Evolutionary conservation across 2,888 invertebrate species (phyloP).

Genomic region (Melanostoma mellinum): DNA sequence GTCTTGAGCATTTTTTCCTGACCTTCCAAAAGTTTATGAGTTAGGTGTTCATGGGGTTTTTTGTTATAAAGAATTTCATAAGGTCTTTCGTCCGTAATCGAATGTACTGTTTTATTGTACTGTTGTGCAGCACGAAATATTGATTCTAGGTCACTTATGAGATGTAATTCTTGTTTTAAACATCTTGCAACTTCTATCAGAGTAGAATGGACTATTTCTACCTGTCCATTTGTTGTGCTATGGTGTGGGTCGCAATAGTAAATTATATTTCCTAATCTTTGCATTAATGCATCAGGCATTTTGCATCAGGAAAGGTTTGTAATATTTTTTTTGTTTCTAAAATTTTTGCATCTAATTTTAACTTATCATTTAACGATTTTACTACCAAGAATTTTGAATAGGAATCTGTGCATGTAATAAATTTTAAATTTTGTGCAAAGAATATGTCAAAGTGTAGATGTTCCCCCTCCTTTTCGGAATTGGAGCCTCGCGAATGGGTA

Average conservation of each 20-base stretch:
- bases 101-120: constrained; percentile 19
- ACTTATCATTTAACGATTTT: neutral
- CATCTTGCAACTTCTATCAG: neutral
- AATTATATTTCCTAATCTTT: too few species aligned
- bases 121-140: constrained; percentile 4
- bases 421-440: constrained; percentile 5
- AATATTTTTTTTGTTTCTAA: neutral
- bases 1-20: constrained; percentile 10
- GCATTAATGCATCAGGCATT: neutral
- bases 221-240: constrained; percentile 1
- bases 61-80: constrained; percentile 11
- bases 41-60: neutral
- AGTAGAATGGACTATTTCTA: neutral
- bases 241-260: neutral
- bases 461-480: constrained; percentile 8
- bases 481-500: constrained; percentile 12
- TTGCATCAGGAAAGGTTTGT: constrained; percentile 5
- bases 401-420: constrained; percentile 5
- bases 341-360: neutral
- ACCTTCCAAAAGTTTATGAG: neutral
- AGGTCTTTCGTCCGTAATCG: neutral
- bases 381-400: constrained; percentile 7
- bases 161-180: neutral
- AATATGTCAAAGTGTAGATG: constrained; percentile 1
- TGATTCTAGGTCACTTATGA: too few species aligned